A percentile compares a stretch with the other conserved stretches of the same genome.
Conservation (phyloP, 2,888 invertebrate species). For the Fissipunctia ypsillon region DNA sequence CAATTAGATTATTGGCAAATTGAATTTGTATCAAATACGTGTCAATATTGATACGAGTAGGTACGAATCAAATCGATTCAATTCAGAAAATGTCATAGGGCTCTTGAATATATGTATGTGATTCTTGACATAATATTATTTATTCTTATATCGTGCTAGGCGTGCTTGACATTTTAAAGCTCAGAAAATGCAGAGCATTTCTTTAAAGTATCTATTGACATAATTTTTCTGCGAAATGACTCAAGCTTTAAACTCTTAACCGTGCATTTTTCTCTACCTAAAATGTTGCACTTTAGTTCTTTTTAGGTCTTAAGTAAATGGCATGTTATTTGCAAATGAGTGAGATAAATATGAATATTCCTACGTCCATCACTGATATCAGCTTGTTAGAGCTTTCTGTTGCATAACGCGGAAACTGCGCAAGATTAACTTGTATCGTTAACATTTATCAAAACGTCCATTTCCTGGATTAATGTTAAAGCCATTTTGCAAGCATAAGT, state of each 20-base stretch:
- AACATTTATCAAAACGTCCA: constrained; percentile 55
- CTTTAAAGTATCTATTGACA: constrained; percentile 26
- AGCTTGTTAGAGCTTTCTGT: constrained; percentile 52
- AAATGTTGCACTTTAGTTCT: constrained; percentile 6
- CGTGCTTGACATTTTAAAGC: constrained; percentile 14
- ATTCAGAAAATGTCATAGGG: neutral
- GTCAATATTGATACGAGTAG: neutral
- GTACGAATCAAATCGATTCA: neutral
- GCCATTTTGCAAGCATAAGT: constrained; percentile 44
- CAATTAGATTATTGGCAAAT: neutral
- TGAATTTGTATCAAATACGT: neutral
- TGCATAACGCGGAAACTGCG: constrained; percentile 57
- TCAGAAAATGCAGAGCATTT: constrained; percentile 23
- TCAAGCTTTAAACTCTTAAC: constrained; percentile 12
- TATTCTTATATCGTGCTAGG: neutral
- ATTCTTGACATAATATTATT: neutral
- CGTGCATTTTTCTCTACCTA: constrained; percentile 2
- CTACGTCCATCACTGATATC: constrained; percentile 42
- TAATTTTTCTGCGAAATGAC: constrained; percentile 27
- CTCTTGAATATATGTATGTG: neutral
- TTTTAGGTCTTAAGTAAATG: neutral
- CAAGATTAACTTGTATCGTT: constrained; percentile 57
- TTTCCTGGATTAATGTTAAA: constrained; percentile 59
- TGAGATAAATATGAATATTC: constrained; percentile 36
- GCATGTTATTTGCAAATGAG: neutral